phyloP scores from a whole-genome alignment of 2,888 invertebrate genomes.

The Ditula angustiorana region DNA sequence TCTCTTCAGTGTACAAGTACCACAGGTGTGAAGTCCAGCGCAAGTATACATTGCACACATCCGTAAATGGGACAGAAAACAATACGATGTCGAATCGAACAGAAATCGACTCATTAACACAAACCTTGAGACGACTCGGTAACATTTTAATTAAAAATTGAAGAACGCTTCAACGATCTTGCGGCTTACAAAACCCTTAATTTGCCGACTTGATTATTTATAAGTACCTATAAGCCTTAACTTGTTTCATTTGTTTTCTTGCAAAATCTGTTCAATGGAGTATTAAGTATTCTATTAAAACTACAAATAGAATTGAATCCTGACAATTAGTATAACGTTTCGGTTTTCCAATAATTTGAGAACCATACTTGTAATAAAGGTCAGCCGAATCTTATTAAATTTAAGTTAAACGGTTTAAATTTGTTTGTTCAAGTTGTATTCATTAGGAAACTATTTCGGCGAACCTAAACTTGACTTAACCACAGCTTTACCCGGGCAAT shows the following conservation, averaged over 20 bases:
- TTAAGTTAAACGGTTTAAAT: background rate
- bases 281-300: conserved; percentile 13
- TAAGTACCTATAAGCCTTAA: conserved; percentile 10
- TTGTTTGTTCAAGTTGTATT: background rate
- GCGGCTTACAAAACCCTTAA: conserved; percentile 77
- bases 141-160: conserved; percentile 80
- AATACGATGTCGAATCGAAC: conserved; percentile 63
- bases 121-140: conserved; percentile 71
- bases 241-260: conserved; percentile 41
- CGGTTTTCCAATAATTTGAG: background rate
- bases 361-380: background rate
- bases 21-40: background rate
- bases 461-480: background rate
- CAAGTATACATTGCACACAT: conserved; percentile 47
- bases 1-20: too few species aligned
- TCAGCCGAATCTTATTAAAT: background rate
- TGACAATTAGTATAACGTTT: background rate
- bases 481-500: background rate
- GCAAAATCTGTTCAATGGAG: conserved; percentile 39
- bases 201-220: conserved; percentile 46
- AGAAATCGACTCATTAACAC: conserved; percentile 76
- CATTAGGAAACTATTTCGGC: background rate
- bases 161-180: conserved; percentile 72
- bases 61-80: conserved; percentile 56
- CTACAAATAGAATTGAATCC: background rate